Evolutionary conservation across 2,113 vertebrate genomes (phyloP).

Genomic region (Nansenia antarctica): DNA sequence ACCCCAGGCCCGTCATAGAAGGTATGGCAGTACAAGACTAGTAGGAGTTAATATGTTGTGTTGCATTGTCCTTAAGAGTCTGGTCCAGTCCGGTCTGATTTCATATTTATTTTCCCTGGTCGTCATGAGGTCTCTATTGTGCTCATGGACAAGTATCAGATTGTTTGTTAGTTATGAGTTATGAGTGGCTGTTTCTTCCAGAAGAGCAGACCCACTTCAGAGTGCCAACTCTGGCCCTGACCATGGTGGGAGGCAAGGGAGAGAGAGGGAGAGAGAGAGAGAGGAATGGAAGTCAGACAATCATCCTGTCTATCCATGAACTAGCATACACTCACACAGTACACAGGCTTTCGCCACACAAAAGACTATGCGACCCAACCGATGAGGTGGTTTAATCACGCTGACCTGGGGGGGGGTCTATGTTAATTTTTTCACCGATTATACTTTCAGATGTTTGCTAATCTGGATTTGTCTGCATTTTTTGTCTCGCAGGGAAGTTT

Average conservation of each 20-base stretch:
- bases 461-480: not conserved
- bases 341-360: not conserved
- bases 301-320: not conserved
- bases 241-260: no score
- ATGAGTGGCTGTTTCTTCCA: slow-evolving; percentile 29
- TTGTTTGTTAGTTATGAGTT: slow-evolving; percentile 60
- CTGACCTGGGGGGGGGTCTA: not conserved
- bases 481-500: slow-evolving; percentile 87
- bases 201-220: slow-evolving; percentile 1
- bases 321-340: not conserved
- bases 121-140: slow-evolving; percentile 38
- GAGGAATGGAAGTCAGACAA: no score
- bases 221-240: no score
- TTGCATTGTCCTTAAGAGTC: not conserved
- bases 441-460: no score
- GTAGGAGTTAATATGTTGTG: not conserved
- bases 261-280: not conserved
- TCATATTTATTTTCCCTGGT: slow-evolving; percentile 1
- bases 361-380: not conserved
- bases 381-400: slow-evolving; percentile 12
- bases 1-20: no score
- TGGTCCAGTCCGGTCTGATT: not conserved
- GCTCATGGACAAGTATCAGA: slow-evolving; percentile 37
- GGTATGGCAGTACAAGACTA: no score
- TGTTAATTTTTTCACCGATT: not conserved